Conservation (phyloP, 2,888 invertebrate genomes). For the Cetonia aurata region DNA sequence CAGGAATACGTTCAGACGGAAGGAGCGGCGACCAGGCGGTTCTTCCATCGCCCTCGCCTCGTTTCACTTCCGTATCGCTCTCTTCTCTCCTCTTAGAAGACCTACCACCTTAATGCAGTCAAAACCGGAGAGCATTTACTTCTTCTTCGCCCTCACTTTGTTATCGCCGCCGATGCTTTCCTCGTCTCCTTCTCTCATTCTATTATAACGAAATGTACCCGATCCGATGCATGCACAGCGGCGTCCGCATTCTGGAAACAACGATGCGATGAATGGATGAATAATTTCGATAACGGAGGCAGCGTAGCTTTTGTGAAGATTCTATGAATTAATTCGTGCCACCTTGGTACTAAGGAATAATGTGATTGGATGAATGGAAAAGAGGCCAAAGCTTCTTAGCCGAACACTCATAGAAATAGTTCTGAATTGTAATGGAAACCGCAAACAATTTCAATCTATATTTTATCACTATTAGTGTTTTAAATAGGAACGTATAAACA, state of each 20-base stretch:
- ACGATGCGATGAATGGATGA: constrained; percentile 13
- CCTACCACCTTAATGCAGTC: constrained; percentile 29
- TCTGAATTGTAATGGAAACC: constrained; percentile 10
- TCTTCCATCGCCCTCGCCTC: constrained; percentile 28
- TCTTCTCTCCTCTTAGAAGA: not conserved
- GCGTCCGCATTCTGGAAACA: constrained; percentile 2
- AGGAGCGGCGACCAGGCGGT: constrained; percentile 35
- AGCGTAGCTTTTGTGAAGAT: constrained; percentile 28
- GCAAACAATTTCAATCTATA: too few relatives aligned
- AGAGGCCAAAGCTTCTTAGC: not conserved
- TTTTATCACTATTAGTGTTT: too few relatives aligned
- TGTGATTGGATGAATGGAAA: constrained; percentile 25
- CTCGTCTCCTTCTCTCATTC: constrained; percentile 12
- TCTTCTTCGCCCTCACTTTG: constrained; percentile 28
- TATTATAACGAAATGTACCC: constrained; percentile 24
- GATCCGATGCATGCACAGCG: constrained; percentile 16
- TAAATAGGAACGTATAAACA: too few relatives aligned
- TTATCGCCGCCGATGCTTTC: constrained; percentile 6
- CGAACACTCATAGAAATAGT: not conserved
- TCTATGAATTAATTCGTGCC: constrained; percentile 31
- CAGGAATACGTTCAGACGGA: constrained; percentile 44
- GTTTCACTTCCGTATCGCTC: constrained; percentile 22
- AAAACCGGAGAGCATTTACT: constrained; percentile 27
- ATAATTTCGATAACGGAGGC: constrained; percentile 3
- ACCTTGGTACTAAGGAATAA: constrained; percentile 9